Base-by-base conservation (phyloP, 2,888 invertebrate genomes). In the Iselma pallidipennis region DNA sequence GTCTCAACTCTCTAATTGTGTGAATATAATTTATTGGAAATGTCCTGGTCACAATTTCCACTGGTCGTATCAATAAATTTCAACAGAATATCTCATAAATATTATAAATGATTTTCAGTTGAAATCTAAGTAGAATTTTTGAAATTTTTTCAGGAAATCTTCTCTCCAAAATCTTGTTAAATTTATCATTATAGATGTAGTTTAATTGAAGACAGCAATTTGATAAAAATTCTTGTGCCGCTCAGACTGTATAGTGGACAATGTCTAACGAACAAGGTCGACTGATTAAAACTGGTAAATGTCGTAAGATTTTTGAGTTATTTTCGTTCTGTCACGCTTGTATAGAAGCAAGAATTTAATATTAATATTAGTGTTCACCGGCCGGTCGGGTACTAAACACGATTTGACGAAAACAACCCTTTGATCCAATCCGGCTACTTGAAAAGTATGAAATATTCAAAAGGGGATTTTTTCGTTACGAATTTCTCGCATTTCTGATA, bases 251-350 rank as follows among this genome's bases (percentile, higher is more conserved):
- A 65, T 45, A 10, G 49, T 56, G 61, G 23, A 42, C 59, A 48
- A 48, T 33, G 42, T 14, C 16, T 49, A 42, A 42, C 50, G 61
- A 65, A 62, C 65, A 62, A 67, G 65, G 65, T 65, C 65, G 68
- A 49, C 68, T 69, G 68, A 70, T 71, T 68, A 71, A 72, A 72
- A 71, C 70, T 70, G 69, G 70, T 68, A 68, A 70, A 70, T 71
- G 73, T 73, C 70, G 67, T 71, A 69, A 64, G 71, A 68, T 67
- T 68, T 68, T 71, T 71, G 71, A 71, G 64, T 69, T 71, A 71
- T 71, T 68, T 69, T 68, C 68, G 65, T 68, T 66, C 71, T 69
- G 71, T 71, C 71, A 63, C 55, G 63, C 55, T 52, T 65, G 53
- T 65, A 65, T 57, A 65, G 59, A 60, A 60, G 50, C n/a, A 49